Evolutionary conservation across 1,140 invertebrate species (phyloP), one percentile per base, ranked within the genome.

Genomic region (Zaprionus kolodkinae): DNA sequence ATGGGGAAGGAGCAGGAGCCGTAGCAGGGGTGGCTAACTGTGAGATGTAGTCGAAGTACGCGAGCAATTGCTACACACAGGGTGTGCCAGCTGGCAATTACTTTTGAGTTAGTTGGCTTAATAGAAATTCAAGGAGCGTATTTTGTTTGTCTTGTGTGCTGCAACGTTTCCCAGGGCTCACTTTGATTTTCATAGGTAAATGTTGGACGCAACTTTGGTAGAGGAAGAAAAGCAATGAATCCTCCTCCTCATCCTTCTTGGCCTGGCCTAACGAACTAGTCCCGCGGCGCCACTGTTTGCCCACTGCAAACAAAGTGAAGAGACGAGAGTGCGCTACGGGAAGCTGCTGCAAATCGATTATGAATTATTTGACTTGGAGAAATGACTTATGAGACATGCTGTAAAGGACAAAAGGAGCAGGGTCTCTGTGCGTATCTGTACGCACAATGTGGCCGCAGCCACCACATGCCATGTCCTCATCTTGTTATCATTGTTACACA

Each of bases 111-210:
- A 88, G 88, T 88, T 84, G 74, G 67, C 85, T 84, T 84, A 88
- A 88, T 88, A 88, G 85, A 88, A 88, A 88, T 88, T 81, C 84
- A 89, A 81, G 80, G 35, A 88, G 80, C 84, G 80, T 89, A 70
- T 70, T 73, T 76, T 88, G 81, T 88, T 88, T 88, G 85, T 78
- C 81, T 84, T 84, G 80, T 88, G 69, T 71, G 71, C 76, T 55
- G 21, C 21, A 21, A 30, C 50, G 45, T 54, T 59, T 86, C 82
- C 83, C 84, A 75, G 70, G 73, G 77, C 85, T 70, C 84, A 65
- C 81, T 88, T 88, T 88, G 84, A 89, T 88, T 88, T 89, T 89
- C 85, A 88, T 89, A 88, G 87, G 84, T 88, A 88, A 88, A 88
- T 81, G 85, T 89, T 84, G 77, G 64, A 69, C 11, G 25, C 38